These are phyloP conservation scores for Mycteria americana DNA, from an alignment of 2,797 vertebrate species.

Conservation along the genomic window DNA sequence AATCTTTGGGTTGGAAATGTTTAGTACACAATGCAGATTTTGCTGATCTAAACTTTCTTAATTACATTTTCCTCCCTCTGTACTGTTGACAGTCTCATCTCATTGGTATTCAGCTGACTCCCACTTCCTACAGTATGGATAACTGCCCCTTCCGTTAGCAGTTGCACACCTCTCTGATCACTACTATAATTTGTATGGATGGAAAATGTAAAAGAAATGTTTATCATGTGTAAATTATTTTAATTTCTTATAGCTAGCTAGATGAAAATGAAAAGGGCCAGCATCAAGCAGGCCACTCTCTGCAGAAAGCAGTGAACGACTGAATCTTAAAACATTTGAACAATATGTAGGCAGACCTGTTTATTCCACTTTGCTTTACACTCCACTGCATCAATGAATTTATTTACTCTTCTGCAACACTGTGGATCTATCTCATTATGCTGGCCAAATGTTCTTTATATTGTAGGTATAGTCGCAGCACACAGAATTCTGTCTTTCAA, in stretches of 20 bases:
- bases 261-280: neutral
- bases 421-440: neutral
- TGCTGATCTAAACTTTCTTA: neutral
- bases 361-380: neutral
- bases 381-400: neutral
- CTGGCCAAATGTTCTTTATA: neutral
- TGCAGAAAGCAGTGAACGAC: neutral
- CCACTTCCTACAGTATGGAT: neutral
- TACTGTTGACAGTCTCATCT: neutral
- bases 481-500: neutral
- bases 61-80: neutral
- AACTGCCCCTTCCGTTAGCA: neutral
- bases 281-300: neutral
- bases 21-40: neutral
- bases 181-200: neutral
- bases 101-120: neutral
- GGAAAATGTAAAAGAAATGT: neutral
- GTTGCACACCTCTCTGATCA: neutral
- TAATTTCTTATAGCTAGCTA: neutral
- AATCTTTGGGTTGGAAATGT: neutral
- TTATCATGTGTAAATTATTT: neutral
- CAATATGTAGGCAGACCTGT: neutral
- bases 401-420: neutral
- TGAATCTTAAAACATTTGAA: neutral
- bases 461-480: neutral